These are phyloP conservation scores for Athalia circularis DNA, from an alignment of 2,888 invertebrate genomes.

Conservation along the genomic window DNA sequence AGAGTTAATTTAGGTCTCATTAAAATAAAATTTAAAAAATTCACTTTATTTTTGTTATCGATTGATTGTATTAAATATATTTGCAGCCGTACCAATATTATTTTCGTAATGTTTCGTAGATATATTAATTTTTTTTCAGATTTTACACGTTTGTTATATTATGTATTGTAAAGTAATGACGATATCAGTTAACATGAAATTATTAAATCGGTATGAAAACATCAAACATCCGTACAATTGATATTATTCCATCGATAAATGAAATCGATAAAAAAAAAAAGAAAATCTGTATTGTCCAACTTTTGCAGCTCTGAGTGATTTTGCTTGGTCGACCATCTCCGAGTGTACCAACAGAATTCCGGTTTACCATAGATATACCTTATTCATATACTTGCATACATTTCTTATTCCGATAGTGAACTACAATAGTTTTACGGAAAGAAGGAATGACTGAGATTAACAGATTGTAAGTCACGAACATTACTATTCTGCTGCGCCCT, in stretches of 20 bases:
- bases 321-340: no score
- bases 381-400: no score
- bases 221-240: not conserved
- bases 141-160: constrained; percentile 39
- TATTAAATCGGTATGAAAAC: not conserved
- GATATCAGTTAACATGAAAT: not conserved
- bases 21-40: constrained; percentile 26
- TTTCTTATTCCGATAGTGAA: no score
- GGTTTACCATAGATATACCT: no score
- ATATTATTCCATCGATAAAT: not conserved
- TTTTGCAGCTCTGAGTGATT: no score
- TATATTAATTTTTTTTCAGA: not conserved
- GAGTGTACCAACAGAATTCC: no score
- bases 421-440: no score
- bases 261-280: no score
- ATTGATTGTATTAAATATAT: not conserved
- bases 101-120: constrained; percentile 22
- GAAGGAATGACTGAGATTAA: no score
- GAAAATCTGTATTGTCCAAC: no score
- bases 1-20: constrained; percentile 19
- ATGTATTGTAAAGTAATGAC: constrained; percentile 7
- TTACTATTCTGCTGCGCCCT: no score
- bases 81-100: constrained; percentile 38
- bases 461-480: no score
- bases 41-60: constrained; percentile 37